phyloP scores from a whole-genome alignment of 1,140 invertebrate genomes.

The Ruditapes philippinarum region DNA sequence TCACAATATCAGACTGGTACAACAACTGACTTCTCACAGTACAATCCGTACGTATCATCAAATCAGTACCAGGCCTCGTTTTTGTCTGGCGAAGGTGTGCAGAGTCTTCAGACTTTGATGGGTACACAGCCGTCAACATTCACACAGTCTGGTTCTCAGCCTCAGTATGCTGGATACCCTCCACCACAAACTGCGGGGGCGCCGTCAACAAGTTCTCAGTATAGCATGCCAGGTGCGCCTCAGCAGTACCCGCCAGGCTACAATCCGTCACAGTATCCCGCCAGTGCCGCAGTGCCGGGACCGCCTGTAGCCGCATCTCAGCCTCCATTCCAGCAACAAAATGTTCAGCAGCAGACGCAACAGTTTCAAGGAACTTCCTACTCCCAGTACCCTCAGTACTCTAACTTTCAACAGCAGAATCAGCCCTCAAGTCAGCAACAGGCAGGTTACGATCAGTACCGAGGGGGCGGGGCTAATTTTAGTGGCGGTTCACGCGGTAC shows the following conservation, averaged over 20 bases:
- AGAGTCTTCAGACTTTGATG: conserved; percentile 82
- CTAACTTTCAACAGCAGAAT: conserved; percentile 6
- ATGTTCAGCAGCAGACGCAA: conserved; percentile 53
- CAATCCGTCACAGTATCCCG: conserved; percentile 39
- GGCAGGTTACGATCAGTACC: conserved; percentile 21
- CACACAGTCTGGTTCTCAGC: conserved; percentile 49
- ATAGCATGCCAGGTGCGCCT: background rate
- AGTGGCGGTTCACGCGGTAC: too few species aligned
- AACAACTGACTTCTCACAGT: conserved; percentile 63
- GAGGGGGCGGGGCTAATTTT: background rate
- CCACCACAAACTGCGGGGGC: conserved; percentile 46
- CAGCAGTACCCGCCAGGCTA: conserved; percentile 66
- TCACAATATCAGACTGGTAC: conserved; percentile 21
- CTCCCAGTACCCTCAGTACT: conserved; percentile 33
- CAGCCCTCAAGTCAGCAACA: conserved; percentile 5
- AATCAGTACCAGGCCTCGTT: conserved; percentile 83
- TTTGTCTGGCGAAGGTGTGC: conserved; percentile 83
- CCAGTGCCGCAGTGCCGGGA: conserved; percentile 49
- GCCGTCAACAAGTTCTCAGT: conserved; percentile 7
- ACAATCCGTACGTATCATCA: conserved; percentile 82
- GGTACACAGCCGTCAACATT: conserved; percentile 55
- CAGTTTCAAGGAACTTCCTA: conserved; percentile 55
- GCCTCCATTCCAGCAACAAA: conserved; percentile 36
- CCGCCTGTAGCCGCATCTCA: conserved; percentile 54
- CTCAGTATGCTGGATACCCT: conserved; percentile 47